phyloP scores from a whole-genome alignment of 2,113 vertebrate genomes.

The Noctilio leporinus region DNA sequence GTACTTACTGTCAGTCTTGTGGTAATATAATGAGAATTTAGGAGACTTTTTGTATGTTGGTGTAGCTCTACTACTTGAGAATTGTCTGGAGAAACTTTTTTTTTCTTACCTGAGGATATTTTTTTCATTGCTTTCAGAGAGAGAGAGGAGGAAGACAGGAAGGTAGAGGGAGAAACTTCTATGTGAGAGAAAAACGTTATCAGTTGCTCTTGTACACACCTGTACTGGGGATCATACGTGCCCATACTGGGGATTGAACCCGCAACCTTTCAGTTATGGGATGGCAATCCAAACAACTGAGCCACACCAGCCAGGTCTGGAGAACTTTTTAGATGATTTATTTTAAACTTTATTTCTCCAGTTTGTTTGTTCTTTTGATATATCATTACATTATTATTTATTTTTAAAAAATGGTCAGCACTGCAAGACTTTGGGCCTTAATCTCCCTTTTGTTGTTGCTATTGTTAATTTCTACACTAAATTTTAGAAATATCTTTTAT shows the following conservation, averaged over 20 bases:
- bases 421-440: background rate
- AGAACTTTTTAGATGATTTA: background rate
- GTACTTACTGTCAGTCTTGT: background rate
- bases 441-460: background rate
- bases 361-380: background rate
- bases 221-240: no score
- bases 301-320: background rate
- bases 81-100: background rate
- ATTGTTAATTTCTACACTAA: background rate
- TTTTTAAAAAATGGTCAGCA: background rate
- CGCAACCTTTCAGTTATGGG: no score
- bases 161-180: no score
- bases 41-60: background rate
- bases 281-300: no score
- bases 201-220: no score
- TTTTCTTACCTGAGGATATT: no score
- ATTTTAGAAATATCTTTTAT: background rate
- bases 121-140: no score
- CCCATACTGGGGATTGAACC: no score
- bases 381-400: background rate
- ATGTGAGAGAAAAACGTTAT: no score
- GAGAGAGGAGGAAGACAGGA: no score
- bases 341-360: constrained; percentile 13
- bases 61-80: background rate
- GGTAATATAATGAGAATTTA: background rate